phyloP scores from a whole-genome alignment of 1,140 invertebrate genomes.

The Caenorhabditis remanei region DNA sequence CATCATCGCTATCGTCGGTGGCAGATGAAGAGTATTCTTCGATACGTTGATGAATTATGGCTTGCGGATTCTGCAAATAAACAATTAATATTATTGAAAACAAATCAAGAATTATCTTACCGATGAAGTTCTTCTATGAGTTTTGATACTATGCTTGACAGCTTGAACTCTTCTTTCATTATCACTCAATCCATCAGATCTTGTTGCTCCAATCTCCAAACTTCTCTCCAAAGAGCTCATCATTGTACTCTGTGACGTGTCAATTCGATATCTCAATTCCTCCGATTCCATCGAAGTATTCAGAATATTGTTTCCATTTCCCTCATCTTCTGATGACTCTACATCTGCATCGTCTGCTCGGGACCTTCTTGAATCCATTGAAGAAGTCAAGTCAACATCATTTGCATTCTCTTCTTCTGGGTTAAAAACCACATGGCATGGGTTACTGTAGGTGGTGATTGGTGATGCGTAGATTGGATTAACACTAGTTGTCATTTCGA shows the following conservation, averaged over 20 bases:
- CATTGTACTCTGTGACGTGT: constrained; percentile 64
- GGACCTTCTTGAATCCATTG: constrained; percentile 46
- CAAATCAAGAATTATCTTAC: constrained; percentile 1
- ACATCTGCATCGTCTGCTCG: not conserved
- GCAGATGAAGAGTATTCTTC: constrained; percentile 56
- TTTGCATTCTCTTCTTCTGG: constrained; percentile 4
- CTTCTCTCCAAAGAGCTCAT: constrained; percentile 64
- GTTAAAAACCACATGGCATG: not conserved
- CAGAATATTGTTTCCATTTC: constrained; percentile 61
- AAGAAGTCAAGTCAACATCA: constrained; percentile 38
- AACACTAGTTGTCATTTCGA: not conserved
- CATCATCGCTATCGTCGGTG: constrained; percentile 55
- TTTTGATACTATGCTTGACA: constrained; percentile 61
- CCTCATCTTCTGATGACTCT: constrained; percentile 55
- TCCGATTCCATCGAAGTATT: constrained; percentile 64
- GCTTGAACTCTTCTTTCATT: constrained; percentile 55
- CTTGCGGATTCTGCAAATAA: constrained; percentile 51
- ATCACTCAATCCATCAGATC: constrained; percentile 68
- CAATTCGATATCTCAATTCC: constrained; percentile 42
- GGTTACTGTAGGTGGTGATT: constrained; percentile 49
- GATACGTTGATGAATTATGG: constrained; percentile 22
- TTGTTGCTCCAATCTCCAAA: constrained; percentile 65
- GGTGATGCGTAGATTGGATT: constrained; percentile 55
- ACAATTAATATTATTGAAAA: not conserved
- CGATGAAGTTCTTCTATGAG: constrained; percentile 60